Conservation (phyloP, 2,113 vertebrate species). For the Catharus minimus region DNA sequence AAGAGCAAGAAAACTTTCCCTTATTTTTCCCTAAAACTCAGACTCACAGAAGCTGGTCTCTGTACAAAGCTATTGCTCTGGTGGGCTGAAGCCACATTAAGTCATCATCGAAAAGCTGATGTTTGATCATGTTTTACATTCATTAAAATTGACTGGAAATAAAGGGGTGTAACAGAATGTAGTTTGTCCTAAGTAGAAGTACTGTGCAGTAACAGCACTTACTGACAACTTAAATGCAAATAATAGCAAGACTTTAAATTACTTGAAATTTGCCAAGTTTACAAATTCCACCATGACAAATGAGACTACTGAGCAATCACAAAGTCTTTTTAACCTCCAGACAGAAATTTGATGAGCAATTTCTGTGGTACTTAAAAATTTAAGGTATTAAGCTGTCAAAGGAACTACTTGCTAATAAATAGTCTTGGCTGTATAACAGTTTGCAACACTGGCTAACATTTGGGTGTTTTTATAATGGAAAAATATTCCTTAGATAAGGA, state of each 20-base stretch:
- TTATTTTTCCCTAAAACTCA: not conserved
- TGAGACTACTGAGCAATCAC: not conserved
- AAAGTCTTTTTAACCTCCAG: not conserved
- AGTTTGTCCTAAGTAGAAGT: not conserved
- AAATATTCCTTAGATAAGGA: not conserved
- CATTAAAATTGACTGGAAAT: not conserved
- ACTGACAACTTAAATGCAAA: not conserved
- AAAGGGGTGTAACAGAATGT: not conserved
- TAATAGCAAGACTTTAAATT: not conserved
- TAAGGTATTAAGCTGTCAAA: not conserved
- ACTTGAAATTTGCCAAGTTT: not conserved
- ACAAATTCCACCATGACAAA: not conserved
- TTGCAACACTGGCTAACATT: not conserved
- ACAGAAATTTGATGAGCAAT: not conserved
- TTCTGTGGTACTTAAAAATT: not conserved
- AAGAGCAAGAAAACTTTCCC: not conserved
- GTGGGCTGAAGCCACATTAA: not conserved
- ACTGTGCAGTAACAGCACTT: not conserved
- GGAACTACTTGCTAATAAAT: not conserved
- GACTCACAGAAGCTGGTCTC: not conserved
- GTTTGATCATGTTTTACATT: not conserved
- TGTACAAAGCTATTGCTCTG: not conserved
- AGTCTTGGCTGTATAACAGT: not conserved
- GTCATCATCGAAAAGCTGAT: not conserved
- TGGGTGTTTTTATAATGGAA: not conserved